phyloP scores from a whole-genome alignment of 2,888 invertebrate species.

The Tethea ocularis region DNA sequence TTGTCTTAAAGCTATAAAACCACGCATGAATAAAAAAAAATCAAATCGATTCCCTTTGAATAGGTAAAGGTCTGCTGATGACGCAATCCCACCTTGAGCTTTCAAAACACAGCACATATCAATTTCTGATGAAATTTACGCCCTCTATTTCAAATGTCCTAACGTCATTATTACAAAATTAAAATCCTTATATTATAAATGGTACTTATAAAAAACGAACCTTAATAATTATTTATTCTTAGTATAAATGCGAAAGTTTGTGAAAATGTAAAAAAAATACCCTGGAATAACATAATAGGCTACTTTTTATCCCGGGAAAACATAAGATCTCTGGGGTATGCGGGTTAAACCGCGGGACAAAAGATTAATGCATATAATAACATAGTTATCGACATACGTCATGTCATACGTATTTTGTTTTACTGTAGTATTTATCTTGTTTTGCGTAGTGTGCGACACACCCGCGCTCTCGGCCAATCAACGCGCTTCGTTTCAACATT shows the following conservation, averaged over 20 bases:
- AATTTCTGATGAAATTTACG: conserved; percentile 46
- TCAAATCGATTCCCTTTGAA: background rate
- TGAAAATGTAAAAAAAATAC: no score
- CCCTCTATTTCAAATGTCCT: conserved; percentile 20
- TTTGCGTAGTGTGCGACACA: conserved; percentile 50
- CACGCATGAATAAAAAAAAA: background rate
- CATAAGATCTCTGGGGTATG: no score
- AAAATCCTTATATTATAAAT: background rate
- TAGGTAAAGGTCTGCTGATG: conserved; percentile 23
- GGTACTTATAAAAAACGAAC: no score
- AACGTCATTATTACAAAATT: background rate
- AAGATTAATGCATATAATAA: no score
- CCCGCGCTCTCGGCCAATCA: conserved; percentile 76
- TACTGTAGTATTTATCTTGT: background rate
- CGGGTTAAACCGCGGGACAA: no score
- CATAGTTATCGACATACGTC: no score
- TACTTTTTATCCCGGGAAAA: no score
- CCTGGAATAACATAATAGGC: no score
- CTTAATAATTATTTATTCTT: no score
- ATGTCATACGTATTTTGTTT: no score
- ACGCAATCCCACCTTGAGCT: conserved; percentile 60
- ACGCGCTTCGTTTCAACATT: conserved; percentile 53
- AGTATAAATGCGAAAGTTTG: no score
- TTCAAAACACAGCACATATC: conserved; percentile 26
- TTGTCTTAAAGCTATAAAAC: background rate